Evolutionary conservation across 2,113 vertebrate species (phyloP), one percentile per base, ranked within the genome.

Genomic region (Acanthochromis polyacanthus): DNA sequence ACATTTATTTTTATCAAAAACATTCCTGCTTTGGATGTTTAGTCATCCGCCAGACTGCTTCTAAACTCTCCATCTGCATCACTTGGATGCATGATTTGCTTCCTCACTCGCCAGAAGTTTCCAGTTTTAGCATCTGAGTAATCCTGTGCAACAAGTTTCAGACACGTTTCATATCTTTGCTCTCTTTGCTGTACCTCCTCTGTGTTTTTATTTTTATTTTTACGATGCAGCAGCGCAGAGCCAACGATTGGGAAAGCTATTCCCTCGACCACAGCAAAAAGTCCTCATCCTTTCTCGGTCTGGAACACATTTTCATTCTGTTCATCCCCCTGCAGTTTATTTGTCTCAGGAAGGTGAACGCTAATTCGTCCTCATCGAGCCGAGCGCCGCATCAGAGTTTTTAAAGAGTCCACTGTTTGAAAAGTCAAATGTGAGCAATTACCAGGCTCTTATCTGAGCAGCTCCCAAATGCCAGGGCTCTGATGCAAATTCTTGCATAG

Each of bases 361-460:
- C 23, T 59, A 46, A 83, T 78, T 88, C 20, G 0, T 73, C 62
- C 56, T 78, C 69, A 73, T 87, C 60, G 38, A 61, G 57, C 65
- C 32, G 30, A 16, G 20, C 12, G 53, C 38, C 15, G 52, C 38
- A 30, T 79, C 17, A 19, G 46, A 25, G n/a, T 68, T 48, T 67
- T 76, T 84, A 73, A 23, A 63, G 43, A 83, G 75, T 75, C 70
- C 67, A 23, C 81, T 85, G 77, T 90, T 89, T 92, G 80, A 82
- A 89, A 85, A 89, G 91, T 90, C 85, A 88, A 91, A 92, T 86
- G 86, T 78, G 80, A 81, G 81, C 82, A 82, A 83, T 91, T 90
- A 90, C 71, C 71, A 17, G 48, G 17, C 64, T 69, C 80, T 89
- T 92, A 91, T 92, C 92, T 64, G 73, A 82, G 14, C 75, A 5